Percentiles rank a stretch among this genome's conserved stretches.
phyloP scores from a whole-genome alignment of 2,888 invertebrate genomes.

The Lutraria lutraria region DNA sequence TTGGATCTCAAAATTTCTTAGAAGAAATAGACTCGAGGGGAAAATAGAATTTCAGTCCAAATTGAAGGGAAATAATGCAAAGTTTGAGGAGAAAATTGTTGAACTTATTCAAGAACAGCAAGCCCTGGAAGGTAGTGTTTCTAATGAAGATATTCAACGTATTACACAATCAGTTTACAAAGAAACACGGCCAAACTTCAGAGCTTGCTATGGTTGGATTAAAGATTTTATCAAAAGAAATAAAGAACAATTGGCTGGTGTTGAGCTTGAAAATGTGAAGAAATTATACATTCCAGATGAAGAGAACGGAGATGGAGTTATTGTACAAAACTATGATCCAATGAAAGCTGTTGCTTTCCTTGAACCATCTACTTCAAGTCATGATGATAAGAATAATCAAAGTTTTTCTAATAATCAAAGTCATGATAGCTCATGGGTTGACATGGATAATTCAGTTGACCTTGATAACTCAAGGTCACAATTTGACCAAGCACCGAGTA shows the following conservation, averaged over 20 bases:
- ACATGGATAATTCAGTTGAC: conserved; percentile 53
- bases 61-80: conserved; percentile 65
- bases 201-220: conserved; percentile 69
- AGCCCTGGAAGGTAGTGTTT: conserved; percentile 65
- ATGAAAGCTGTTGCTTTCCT: conserved; percentile 37
- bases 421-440: conserved; percentile 59
- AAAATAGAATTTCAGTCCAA: conserved; percentile 63
- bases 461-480: conserved; percentile 52
- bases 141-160: conserved; percentile 67
- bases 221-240: conserved; percentile 66
- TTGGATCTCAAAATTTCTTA: conserved; percentile 63
- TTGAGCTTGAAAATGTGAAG: conserved; percentile 69
- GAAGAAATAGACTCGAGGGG: conserved; percentile 58
- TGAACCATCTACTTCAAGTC: conserved; percentile 33
- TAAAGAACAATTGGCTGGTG: conserved; percentile 53
- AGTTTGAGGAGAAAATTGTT: conserved; percentile 64
- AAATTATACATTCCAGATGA: conserved; percentile 68
- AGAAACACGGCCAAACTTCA: conserved; percentile 67
- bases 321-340: conserved; percentile 60
- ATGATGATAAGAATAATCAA: conserved; percentile 29
- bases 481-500: conserved; percentile 13
- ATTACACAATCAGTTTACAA: conserved; percentile 64
- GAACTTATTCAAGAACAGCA: conserved; percentile 62
- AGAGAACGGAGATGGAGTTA: conserved; percentile 58
- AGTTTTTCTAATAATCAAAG: conserved; percentile 46